These are phyloP conservation scores for Epirrita christyi DNA, from an alignment of 2,888 invertebrate species.

Conservation along the genomic window DNA sequence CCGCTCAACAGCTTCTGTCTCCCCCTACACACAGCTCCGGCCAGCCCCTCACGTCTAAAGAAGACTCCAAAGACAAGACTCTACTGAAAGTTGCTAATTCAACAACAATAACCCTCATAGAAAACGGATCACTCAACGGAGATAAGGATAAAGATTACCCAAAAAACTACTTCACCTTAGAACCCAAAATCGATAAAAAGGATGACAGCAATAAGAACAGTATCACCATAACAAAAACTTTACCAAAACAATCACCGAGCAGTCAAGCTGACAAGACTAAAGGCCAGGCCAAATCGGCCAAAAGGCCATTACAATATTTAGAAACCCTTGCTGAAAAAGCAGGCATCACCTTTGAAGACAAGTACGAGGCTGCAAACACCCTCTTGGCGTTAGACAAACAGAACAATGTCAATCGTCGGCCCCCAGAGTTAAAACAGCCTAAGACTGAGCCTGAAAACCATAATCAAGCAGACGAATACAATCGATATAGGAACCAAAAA, in stretches of 20 bases:
- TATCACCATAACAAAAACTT: slow-evolving; percentile 77
- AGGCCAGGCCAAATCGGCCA: slow-evolving; percentile 57
- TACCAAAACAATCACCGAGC: slow-evolving; percentile 66
- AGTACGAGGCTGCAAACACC: slow-evolving; percentile 89
- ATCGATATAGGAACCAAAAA: slow-evolving; percentile 69
- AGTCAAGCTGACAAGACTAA: slow-evolving; percentile 65
- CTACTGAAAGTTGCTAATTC: slow-evolving; percentile 73
- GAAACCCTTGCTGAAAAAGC: slow-evolving; percentile 90
- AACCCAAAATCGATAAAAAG: slow-evolving; percentile 76
- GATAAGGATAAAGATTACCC: slow-evolving; percentile 77
- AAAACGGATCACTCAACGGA: slow-evolving; percentile 63
- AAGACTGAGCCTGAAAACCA: slow-evolving; percentile 70
- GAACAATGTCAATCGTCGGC: slow-evolving; percentile 75
- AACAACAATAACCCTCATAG: slow-evolving; percentile 76
- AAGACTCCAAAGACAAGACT: slow-evolving; percentile 73
- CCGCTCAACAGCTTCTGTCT: slow-evolving; percentile 68
- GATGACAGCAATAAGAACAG: slow-evolving; percentile 80
- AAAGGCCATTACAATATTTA: slow-evolving; percentile 86
- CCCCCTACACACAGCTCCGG: slow-evolving; percentile 62
- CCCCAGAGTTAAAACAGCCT: slow-evolving; percentile 69
- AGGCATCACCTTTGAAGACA: slow-evolving; percentile 90
- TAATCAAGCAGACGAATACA: slow-evolving; percentile 66
- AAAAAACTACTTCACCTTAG: slow-evolving; percentile 75
- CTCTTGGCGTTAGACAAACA: slow-evolving; percentile 87
- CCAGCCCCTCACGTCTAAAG: slow-evolving; percentile 60